A percentile compares a stretch with the other conserved stretches of the same genome.
Evolutionary conservation across 1,140 invertebrate genomes (phyloP).

Genomic region (Microplitis mediator): DNA sequence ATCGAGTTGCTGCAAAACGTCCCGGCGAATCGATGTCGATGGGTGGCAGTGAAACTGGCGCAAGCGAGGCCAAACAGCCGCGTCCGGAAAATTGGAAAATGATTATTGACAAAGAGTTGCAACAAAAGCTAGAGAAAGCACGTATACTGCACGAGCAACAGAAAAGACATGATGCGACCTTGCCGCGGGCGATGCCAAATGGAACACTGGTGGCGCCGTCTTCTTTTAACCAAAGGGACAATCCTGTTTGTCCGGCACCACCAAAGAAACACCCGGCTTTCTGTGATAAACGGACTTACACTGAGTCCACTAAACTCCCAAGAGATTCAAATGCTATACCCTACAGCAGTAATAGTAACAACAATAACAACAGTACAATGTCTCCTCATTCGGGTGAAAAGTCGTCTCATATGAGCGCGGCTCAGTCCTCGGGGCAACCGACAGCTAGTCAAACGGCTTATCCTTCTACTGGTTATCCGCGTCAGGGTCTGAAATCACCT

Average conservation of each 20-base stretch:
- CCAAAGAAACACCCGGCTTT: constrained; percentile 46
- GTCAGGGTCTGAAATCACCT: constrained; percentile 36
- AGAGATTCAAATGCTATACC: constrained; percentile 29
- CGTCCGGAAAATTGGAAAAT: constrained; percentile 63
- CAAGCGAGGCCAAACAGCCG: constrained; percentile 50
- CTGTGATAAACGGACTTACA: constrained; percentile 57
- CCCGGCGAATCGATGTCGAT: constrained; percentile 41
- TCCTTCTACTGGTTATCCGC: constrained; percentile 32
- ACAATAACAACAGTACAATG: too few relatives aligned
- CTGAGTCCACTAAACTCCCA: constrained; percentile 36
- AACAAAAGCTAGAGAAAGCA: constrained; percentile 58
- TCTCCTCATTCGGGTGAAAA: constrained; percentile 31
- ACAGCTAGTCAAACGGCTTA: constrained; percentile 38
- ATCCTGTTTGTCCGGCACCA: constrained; percentile 39
- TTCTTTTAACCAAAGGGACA: constrained; percentile 46
- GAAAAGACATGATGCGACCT: constrained; percentile 47
- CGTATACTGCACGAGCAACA: constrained; percentile 44
- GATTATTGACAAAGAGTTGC: constrained; percentile 64
- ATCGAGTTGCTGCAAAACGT: constrained; percentile 49
- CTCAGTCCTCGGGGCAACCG: constrained; percentile 35
- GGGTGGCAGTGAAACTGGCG: constrained; percentile 40
- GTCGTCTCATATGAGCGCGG: constrained; percentile 32
- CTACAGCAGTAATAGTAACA: constrained; percentile 23
- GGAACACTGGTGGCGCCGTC: constrained; percentile 39
- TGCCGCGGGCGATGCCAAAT: constrained; percentile 42